Base-by-base conservation (phyloP, 2,888 invertebrate genomes). In the Pseudolycoriella hygida region DNA sequence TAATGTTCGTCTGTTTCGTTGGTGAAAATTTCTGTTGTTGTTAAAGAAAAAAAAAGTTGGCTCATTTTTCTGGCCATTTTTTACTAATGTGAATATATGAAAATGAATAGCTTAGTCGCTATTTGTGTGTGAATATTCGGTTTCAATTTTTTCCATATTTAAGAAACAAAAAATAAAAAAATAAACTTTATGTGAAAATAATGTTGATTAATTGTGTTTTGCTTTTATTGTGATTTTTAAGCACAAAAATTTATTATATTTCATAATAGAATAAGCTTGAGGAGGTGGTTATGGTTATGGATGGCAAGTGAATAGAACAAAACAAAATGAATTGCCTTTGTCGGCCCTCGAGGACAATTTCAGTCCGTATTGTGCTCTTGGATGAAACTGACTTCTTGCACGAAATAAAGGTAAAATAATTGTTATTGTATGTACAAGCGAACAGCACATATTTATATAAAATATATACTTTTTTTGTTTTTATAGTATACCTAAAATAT, bases 301-400 rank as follows among this genome's bases (percentile, higher is more conserved):
- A 40, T 40, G 19, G 17, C 18, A 39, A 25, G 14, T 30, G 12
- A 44, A 17, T 10, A 15, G 38, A 34, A 34, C 32, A 43, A 34
- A 43, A 31, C 31, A 43, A 43, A 45, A 65, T 65, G 65, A 61
- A 65, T 59, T 65, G 65, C 52, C 57, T 65, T 48, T 65, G 65
- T 51, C 57, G 66, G 53, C 64, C 65, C 46, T 63, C 66, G 49
- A 64, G 62, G 57, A 64, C 61, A 52, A 61, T 66, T 60, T 58
- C 66, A 57, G 65, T 66, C 68, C 86, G 89, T 66, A 83, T 90
- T 56, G 80, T 90, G 58, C 74, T 90, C 53, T 75, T 90, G 56
- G 90, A 90, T 63, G 88, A 89, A 60, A 80, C 88, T 57, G 89
- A 90, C 62, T 76, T 90, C 50, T 72, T 88, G 53, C 86, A 89